Evolutionary conservation across 2,113 vertebrate species (phyloP), one percentile per base, ranked within the genome.

Genomic region (Corvus moneduloides): DNA sequence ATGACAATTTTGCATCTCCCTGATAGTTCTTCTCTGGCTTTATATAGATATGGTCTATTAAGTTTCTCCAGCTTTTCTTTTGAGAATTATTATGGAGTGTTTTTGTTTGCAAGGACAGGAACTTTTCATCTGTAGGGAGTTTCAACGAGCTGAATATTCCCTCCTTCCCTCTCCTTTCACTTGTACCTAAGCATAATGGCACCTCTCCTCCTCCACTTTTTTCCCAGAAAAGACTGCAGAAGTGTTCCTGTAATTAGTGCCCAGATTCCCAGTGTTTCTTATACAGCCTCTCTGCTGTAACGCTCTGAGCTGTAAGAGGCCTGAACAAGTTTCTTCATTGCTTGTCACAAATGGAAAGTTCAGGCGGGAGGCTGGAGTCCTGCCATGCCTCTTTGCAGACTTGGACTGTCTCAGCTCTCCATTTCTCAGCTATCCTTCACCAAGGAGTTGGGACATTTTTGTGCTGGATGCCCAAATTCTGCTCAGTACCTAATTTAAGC

Each of bases 321-420:
- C 44, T 62, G 59, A 92, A 59, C 17, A 46, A 30, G 63, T 66
- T 93, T 83, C 83, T 80, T 64, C 68, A 73, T 22, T 80, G 58
- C 67, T 76, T 1, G 4, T 84, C 46, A 69, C 4, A 1, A 88
- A 90, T 28, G 46, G 72, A 80, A 96, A 87, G 37, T 69, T 87
- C 67, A 88, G 59, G 46, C 8, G 1, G 19, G 28, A 93, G 51
- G 43, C 30, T 88, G 88, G 92, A 94, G 72, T 20, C 39, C 54
- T 88, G 88, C 75, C 78, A 90, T 74, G 59, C 41, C 54, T 83
- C 75, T 59, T 80, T 76, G 71, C 58, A 85, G 71, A 68, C 2
- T 5, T 44, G 2, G 2, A 51, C 41, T 49, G 68, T 7, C 8
- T 37, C 68, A 88, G 79, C 30, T 80, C 68, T 77, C 62, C 46